phyloP scores from a whole-genome alignment of 2,888 invertebrate species.

The Syrista parreyssii region DNA sequence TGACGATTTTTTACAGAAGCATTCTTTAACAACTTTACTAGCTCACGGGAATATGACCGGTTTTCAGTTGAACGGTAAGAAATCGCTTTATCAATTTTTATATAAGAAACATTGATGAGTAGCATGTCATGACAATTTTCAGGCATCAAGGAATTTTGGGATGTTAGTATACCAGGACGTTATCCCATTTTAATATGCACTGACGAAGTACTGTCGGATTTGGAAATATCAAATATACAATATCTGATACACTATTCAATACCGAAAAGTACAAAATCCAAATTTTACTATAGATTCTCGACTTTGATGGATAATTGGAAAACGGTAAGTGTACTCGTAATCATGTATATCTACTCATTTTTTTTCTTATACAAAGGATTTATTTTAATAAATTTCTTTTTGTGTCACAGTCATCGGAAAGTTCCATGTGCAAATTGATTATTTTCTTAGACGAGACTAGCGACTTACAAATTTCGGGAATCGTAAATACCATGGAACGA shows the following conservation, averaged over 20 bases:
- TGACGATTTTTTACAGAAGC: constrained; percentile 54
- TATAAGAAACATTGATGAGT: background rate
- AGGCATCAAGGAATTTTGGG: constrained; percentile 64
- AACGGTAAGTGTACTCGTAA: constrained; percentile 35
- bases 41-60: constrained; percentile 53
- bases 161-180: constrained; percentile 63
- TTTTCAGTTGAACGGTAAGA: constrained; percentile 40
- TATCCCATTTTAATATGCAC: constrained; percentile 75
- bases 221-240: constrained; percentile 75
- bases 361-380: background rate
- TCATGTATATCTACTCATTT: constrained; percentile 36
- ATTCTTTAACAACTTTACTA: constrained; percentile 45
- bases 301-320: constrained; percentile 69
- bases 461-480: constrained; percentile 71
- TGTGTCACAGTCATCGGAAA: no score
- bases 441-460: constrained; percentile 73
- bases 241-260: constrained; percentile 80
- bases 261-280: constrained; percentile 71
- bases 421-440: constrained; percentile 25
- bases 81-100: background rate
- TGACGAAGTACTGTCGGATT: constrained; percentile 74
- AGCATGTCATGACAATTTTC: constrained; percentile 25
- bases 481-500: constrained; percentile 71
- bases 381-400: background rate
- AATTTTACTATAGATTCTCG: constrained; percentile 78